These are phyloP conservation scores for Sphaerodactylus townsendi DNA, from an alignment of 2,113 vertebrate genomes.

Conservation along the genomic window DNA sequence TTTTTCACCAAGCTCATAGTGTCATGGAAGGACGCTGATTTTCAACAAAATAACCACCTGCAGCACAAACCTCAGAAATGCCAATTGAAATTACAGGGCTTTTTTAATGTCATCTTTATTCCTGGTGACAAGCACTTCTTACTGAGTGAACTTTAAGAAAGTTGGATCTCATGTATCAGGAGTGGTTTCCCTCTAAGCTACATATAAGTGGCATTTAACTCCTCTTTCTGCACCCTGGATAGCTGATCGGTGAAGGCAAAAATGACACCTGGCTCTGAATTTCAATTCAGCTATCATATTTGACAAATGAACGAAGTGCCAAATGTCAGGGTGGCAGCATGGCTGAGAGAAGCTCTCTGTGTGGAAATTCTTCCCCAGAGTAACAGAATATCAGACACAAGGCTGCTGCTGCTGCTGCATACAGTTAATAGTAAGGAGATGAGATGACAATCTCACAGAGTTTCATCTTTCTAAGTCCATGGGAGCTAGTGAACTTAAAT, in stretches of 20 bases:
- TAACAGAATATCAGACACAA: neutral
- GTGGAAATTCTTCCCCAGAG: no score
- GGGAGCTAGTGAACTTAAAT: neutral
- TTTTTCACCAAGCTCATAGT: neutral
- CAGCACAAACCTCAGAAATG: constrained; percentile 1
- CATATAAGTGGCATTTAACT: constrained; percentile 30
- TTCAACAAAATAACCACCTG: neutral
- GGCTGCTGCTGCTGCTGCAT: neutral
- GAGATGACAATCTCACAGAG: no score
- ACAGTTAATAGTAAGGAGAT: no score
- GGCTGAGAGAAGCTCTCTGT: neutral
- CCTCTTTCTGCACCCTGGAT: constrained; percentile 12
- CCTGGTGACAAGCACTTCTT: constrained; percentile 22
- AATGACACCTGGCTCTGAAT: constrained; percentile 28
- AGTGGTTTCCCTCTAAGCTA: constrained; percentile 29
- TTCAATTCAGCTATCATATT: constrained; percentile 4
- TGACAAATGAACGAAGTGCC: neutral
- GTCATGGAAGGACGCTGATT: neutral
- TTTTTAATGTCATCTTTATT: constrained; percentile 3
- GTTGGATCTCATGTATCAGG: neutral
- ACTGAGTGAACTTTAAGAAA: constrained; percentile 32
- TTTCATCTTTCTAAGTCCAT: neutral
- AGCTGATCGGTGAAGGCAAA: neutral
- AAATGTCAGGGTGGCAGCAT: constrained; percentile 11
- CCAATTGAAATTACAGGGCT: constrained; percentile 1